Conservation (phyloP, 2,888 invertebrate species). For the Siphonodentalium dalli region DNA sequence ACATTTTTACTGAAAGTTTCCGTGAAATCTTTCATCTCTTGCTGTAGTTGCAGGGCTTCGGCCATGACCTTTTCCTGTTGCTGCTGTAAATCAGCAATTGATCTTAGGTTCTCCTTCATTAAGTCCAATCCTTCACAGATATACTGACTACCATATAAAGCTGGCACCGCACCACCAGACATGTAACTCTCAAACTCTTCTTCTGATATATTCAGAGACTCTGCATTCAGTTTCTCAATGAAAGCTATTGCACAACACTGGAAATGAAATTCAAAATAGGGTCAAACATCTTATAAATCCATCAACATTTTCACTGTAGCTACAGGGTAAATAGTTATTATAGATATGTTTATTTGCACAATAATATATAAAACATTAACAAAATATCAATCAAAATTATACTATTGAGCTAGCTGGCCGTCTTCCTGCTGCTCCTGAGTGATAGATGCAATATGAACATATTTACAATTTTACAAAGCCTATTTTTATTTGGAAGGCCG, state of each 20-base stretch:
- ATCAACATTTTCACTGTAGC: neutral
- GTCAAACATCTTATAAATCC: neutral
- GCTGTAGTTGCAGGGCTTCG: constrained; percentile 73
- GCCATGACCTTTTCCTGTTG: constrained; percentile 73
- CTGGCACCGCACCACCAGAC: constrained; percentile 86
- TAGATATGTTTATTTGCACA: neutral
- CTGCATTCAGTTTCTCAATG: constrained; percentile 93
- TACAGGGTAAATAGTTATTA: neutral
- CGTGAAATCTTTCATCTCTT: constrained; percentile 78
- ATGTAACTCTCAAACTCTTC: constrained; percentile 94
- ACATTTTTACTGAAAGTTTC: constrained; percentile 79
- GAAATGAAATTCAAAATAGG: constrained; percentile 39
- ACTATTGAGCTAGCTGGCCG: too few relatives aligned
- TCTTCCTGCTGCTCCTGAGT: too few relatives aligned
- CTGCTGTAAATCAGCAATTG: constrained; percentile 74
- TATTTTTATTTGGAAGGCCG: too few relatives aligned
- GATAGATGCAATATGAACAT: too few relatives aligned
- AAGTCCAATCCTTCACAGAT: constrained; percentile 76
- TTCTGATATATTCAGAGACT: constrained; percentile 87
- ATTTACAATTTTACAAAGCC: too few relatives aligned
- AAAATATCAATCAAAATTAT: too few relatives aligned
- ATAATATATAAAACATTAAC: neutral
- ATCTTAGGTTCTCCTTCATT: constrained; percentile 79
- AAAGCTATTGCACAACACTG: constrained; percentile 98
- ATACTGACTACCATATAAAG: constrained; percentile 76